Percentiles rank a stretch among this genome's conserved stretches.
Conservation (phyloP, 1,140 invertebrate genomes). For the Solen grandis region DNA sequence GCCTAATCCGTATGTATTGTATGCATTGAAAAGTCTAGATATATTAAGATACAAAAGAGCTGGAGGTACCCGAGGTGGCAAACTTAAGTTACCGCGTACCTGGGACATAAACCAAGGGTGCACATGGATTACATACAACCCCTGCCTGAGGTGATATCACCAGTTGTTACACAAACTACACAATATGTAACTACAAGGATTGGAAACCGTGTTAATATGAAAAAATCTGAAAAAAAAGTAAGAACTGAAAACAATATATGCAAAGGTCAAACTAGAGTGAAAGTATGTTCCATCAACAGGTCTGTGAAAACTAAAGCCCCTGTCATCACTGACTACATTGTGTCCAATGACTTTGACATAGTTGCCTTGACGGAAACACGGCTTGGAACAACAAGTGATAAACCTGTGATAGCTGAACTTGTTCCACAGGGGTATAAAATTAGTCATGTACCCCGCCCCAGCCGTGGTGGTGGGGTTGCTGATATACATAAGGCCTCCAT, state of each 20-base stretch:
- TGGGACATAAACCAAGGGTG: conserved; percentile 2
- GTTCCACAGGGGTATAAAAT: conserved; percentile 22
- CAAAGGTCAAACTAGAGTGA: background rate
- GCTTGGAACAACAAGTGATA: conserved; percentile 14
- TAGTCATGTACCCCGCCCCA: background rate
- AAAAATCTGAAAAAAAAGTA: too few species aligned
- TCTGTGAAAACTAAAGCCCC: conserved; percentile 29
- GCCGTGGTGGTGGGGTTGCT: conserved; percentile 16
- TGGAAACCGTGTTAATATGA: too few species aligned
- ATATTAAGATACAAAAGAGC: too few species aligned
- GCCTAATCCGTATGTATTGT: too few species aligned
- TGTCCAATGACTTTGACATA: conserved; percentile 18
- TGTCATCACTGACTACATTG: background rate
- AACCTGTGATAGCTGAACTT: conserved; percentile 15
- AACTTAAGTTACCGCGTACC: background rate
- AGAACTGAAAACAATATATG: too few species aligned
- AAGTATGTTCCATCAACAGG: conserved; percentile 21
- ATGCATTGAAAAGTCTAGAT: too few species aligned
- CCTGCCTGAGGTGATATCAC: background rate
- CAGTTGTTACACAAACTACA: background rate
- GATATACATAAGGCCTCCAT: conserved; percentile 8
- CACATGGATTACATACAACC: background rate
- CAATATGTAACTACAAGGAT: too few species aligned
- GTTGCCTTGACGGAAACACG: conserved; percentile 32
- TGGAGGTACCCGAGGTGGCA: conserved; percentile 2